phyloP scores from a whole-genome alignment of 2,797 vertebrate genomes.

The Sebastes hopkinsi region DNA sequence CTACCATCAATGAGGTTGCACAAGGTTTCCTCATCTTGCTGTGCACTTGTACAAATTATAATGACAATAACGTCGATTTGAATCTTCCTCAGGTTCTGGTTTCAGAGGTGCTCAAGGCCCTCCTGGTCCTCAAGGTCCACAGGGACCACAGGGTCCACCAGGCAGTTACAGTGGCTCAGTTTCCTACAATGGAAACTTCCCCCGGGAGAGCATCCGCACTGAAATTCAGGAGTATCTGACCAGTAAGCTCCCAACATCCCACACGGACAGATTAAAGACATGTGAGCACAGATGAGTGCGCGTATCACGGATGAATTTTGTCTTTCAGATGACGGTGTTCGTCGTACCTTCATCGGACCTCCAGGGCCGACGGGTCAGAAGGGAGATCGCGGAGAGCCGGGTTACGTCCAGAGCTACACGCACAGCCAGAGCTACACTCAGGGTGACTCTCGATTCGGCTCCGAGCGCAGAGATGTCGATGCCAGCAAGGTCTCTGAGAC shows the following conservation, averaged over 20 bases:
- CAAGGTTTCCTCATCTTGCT: background rate
- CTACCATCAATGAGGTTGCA: background rate
- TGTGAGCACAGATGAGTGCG: background rate
- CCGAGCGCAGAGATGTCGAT: conserved; percentile 39
- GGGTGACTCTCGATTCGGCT: conserved; percentile 22
- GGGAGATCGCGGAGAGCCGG: conserved; percentile 86
- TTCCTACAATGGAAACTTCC: conserved; percentile 67
- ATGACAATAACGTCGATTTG: background rate
- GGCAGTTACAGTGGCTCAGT: conserved; percentile 76
- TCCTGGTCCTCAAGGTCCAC: conserved; percentile 91
- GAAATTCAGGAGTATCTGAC: conserved; percentile 92
- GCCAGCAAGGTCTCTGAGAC: conserved; percentile 59
- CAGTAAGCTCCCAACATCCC: conserved; percentile 82
- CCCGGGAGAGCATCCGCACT: conserved; percentile 86
- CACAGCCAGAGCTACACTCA: conserved; percentile 55
- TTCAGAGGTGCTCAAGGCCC: conserved; percentile 87
- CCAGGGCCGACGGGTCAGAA: conserved; percentile 87
- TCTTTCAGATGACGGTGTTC: conserved; percentile 88
- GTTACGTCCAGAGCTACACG: conserved; percentile 43
- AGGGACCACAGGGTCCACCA: conserved; percentile 89
- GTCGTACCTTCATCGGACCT: conserved; percentile 77
- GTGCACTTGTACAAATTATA: background rate
- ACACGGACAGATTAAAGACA: background rate
- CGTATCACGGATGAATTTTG: background rate
- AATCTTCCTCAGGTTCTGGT: conserved; percentile 77